Conservation (phyloP, 2,888 invertebrate species). For the Nomada flava region DNA sequence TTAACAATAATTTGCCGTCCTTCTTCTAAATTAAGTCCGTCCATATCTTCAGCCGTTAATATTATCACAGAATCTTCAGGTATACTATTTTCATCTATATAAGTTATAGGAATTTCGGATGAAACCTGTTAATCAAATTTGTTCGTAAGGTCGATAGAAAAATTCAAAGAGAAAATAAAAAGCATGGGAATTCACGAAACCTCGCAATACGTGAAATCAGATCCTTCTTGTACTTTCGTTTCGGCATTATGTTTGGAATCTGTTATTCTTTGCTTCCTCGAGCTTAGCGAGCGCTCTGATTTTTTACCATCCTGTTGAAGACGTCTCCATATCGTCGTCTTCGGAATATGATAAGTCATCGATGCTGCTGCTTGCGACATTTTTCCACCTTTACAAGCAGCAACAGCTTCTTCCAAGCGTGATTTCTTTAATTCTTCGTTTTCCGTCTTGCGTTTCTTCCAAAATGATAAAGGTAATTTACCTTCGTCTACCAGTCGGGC, state of each 20-base stretch:
- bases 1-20: conserved; percentile 80
- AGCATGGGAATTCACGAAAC: conserved; percentile 47
- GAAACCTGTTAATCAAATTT: conserved; percentile 70
- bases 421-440: conserved; percentile 79
- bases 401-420: conserved; percentile 83
- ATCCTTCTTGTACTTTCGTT: conserved; percentile 53
- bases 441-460: conserved; percentile 80
- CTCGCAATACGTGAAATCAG: conserved; percentile 73
- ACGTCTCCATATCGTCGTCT: conserved; percentile 84
- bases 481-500: conserved; percentile 82
- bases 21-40: conserved; percentile 78
- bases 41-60: conserved; percentile 80
- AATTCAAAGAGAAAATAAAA: background rate
- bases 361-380: conserved; percentile 84
- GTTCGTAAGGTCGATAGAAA: background rate
- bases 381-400: conserved; percentile 83
- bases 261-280: conserved; percentile 50
- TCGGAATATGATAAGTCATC: conserved; percentile 82
- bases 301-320: conserved; percentile 80
- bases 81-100: conserved; percentile 81
- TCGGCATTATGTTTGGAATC: conserved; percentile 47
- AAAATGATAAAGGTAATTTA: conserved; percentile 80
- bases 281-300: conserved; percentile 51
- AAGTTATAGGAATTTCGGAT: conserved; percentile 81
- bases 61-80: conserved; percentile 83